phyloP scores from a whole-genome alignment of 1,140 invertebrate species.

The Drosophila erecta region DNA sequence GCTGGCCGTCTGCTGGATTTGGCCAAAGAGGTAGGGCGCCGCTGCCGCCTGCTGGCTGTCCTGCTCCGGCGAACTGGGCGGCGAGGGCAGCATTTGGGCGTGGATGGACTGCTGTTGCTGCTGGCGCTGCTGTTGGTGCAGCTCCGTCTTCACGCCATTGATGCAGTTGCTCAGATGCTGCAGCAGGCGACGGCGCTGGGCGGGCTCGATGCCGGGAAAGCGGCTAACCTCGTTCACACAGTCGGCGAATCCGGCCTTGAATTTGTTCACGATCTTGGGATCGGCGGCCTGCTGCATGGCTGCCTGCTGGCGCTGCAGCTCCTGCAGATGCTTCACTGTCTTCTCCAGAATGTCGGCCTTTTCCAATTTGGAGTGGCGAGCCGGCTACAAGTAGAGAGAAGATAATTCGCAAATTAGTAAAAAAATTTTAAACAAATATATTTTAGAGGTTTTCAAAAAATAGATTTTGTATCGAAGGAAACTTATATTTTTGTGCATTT shows the following conservation, averaged over 20 bases:
- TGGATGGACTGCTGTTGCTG: slow-evolving; percentile 75
- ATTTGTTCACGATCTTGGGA: slow-evolving; percentile 92
- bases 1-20: slow-evolving; percentile 87
- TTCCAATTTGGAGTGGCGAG: slow-evolving; percentile 96
- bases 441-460: not conserved
- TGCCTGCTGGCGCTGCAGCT: slow-evolving; percentile 90
- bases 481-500: not conserved
- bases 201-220: slow-evolving; percentile 90
- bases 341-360: slow-evolving; percentile 99
- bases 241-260: slow-evolving; percentile 94
- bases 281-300: slow-evolving; percentile 90
- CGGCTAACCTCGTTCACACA: slow-evolving; percentile 93
- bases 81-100: slow-evolving; percentile 84
- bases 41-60: slow-evolving; percentile 85
- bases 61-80: slow-evolving; percentile 84
- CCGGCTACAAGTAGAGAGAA: slow-evolving; percentile 87
- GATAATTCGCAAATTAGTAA: not conserved
- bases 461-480: not conserved
- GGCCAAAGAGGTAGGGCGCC: slow-evolving; percentile 69
- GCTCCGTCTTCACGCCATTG: slow-evolving; percentile 84
- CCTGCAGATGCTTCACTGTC: slow-evolving; percentile 96
- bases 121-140: slow-evolving; percentile 83
- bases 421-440: not conserved
- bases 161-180: slow-evolving; percentile 90
- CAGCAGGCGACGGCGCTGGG: slow-evolving; percentile 89